Percentiles rank a stretch among this genome's conserved stretches.
These are phyloP conservation scores for Proisotoma minuta DNA, from an alignment of 2,888 invertebrate species.

Conservation along the genomic window DNA sequence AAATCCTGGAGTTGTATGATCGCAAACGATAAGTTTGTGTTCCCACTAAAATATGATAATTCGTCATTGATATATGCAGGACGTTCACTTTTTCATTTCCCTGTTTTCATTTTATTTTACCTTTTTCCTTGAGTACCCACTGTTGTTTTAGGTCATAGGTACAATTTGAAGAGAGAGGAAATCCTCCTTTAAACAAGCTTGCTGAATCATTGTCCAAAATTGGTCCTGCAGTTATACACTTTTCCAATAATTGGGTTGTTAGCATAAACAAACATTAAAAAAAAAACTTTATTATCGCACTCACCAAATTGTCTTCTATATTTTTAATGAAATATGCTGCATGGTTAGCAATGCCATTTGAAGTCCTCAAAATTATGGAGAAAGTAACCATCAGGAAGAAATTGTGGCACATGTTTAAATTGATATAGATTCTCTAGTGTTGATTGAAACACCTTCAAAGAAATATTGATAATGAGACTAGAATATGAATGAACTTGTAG, in stretches of 20 bases:
- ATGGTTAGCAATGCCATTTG: not conserved
- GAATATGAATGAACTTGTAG: too few species aligned
- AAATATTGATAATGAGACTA: too few species aligned
- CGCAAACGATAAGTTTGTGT: too few species aligned
- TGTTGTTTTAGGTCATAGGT: not conserved
- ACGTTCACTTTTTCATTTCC: too few species aligned
- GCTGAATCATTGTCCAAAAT: not conserved
- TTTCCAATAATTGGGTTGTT: not conserved
- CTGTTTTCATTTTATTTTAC: too few species aligned
- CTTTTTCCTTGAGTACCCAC: conserved; percentile 8
- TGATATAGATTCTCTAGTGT: too few species aligned
- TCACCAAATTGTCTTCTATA: conserved; percentile 18
- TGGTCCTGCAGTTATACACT: conserved; percentile 31
- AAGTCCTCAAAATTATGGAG: too few species aligned
- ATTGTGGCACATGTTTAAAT: too few species aligned
- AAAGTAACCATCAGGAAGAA: too few species aligned
- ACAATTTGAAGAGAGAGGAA: not conserved
- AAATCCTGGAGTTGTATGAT: conserved; percentile 3
- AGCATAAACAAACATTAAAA: not conserved
- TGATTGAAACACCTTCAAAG: too few species aligned
- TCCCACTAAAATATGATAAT: too few species aligned
- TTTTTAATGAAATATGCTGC: conserved; percentile 27
- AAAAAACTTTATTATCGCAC: not conserved
- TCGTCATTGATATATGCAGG: too few species aligned
- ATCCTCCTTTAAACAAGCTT: not conserved